phyloP scores from a whole-genome alignment of 2,113 vertebrate genomes.

The Sander vitreus region DNA sequence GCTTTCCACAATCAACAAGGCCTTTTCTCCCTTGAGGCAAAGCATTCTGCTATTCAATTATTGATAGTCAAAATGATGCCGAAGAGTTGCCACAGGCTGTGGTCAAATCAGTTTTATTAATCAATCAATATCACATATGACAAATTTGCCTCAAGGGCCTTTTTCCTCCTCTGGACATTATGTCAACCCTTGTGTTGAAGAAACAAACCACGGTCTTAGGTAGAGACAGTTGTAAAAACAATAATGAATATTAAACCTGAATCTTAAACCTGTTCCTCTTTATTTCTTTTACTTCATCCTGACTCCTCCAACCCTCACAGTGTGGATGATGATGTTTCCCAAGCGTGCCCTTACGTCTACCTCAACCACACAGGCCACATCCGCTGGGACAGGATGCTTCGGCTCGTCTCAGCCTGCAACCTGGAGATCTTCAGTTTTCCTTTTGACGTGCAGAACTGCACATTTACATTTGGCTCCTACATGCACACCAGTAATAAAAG shows the following conservation, averaged over 20 bases:
- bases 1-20: not conserved
- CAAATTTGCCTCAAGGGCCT: too few relatives aligned
- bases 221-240: not conserved
- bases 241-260: too few relatives aligned
- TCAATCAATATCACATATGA: too few relatives aligned
- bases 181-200: not conserved
- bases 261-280: not conserved
- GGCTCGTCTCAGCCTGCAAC: constrained; percentile 87
- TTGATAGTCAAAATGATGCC: not conserved
- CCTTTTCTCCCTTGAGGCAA: not conserved
- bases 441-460: constrained; percentile 88
- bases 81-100: not conserved
- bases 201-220: not conserved
- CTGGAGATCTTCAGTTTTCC: constrained; percentile 89
- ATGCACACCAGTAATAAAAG: constrained; percentile 85
- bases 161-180: not conserved
- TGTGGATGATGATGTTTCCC: constrained; percentile 84
- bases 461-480: constrained; percentile 88
- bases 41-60: not conserved
- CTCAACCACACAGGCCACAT: constrained; percentile 86
- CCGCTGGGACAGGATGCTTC: constrained; percentile 84
- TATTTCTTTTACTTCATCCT: not conserved
- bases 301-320: constrained; percentile 56
- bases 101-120: not conserved
- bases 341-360: constrained; percentile 84